These are phyloP conservation scores for Gymnoscelis rufifasciata DNA, from an alignment of 2,888 invertebrate species.

Conservation along the genomic window DNA sequence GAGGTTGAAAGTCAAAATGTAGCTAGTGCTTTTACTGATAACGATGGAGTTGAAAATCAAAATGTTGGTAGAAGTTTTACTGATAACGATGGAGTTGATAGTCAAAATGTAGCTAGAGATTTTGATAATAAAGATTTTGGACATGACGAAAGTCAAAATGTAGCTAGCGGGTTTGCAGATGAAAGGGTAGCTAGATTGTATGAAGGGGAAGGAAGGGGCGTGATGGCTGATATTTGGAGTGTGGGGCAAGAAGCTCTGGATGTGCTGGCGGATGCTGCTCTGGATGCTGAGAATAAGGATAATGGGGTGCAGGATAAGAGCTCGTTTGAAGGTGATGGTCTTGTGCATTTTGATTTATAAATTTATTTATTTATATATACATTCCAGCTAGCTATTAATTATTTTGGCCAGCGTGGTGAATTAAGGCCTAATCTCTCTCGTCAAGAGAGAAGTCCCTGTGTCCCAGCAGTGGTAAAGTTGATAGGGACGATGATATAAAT, in stretches of 20 bases:
- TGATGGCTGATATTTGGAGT: constrained; percentile 51
- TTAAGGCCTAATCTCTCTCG: too few relatives aligned
- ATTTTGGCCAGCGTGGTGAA: too few relatives aligned
- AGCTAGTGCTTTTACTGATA: constrained; percentile 5
- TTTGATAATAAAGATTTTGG: too few relatives aligned
- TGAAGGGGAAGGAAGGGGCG: constrained; percentile 36
- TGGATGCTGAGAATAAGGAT: constrained; percentile 54
- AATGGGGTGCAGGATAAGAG: constrained; percentile 60
- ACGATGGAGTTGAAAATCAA: neutral
- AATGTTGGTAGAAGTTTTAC: neutral
- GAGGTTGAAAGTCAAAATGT: neutral
- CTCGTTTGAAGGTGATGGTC: constrained; percentile 59
- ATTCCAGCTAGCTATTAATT: too few relatives aligned
- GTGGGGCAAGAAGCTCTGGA: constrained; percentile 59
- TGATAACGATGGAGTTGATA: constrained; percentile 7
- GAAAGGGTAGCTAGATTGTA: constrained; percentile 10
- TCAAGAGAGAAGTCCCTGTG: too few relatives aligned
- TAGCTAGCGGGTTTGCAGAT: constrained; percentile 4
- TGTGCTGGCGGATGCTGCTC: constrained; percentile 55
- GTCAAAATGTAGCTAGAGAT: too few relatives aligned
- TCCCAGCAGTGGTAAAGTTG: too few relatives aligned
- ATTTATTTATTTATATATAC: neutral
- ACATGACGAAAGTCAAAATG: neutral
- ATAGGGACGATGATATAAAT: too few relatives aligned
- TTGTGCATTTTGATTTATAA: constrained; percentile 9